Percentiles rank a stretch among this genome's conserved stretches.
Evolutionary conservation across 2,113 vertebrate genomes (phyloP).

Genomic region (Pygoscelis antarcticus): DNA sequence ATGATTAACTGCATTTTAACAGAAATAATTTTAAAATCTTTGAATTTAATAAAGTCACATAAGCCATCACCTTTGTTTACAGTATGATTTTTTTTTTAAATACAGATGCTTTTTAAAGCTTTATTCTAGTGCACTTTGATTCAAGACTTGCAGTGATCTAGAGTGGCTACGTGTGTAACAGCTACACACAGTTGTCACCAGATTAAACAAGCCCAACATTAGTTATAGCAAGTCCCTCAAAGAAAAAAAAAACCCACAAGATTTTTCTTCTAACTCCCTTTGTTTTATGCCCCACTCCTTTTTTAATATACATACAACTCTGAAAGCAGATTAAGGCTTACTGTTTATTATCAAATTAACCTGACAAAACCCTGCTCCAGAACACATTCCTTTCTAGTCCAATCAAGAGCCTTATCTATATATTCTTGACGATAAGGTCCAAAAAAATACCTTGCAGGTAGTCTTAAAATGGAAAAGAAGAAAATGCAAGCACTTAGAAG

Average conservation of each 20-base stretch:
- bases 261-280: neutral
- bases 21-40: neutral
- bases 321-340: neutral
- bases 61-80: neutral
- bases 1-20: neutral
- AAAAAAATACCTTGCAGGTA: neutral
- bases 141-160: neutral
- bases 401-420: neutral
- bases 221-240: neutral
- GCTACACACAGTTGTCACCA: neutral
- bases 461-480: neutral
- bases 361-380: neutral
- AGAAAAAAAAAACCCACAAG: neutral
- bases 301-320: neutral
- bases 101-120: neutral
- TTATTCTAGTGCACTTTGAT: neutral
- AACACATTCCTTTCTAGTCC: neutral
- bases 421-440: rapidly evolving
- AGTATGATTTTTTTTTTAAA: neutral
- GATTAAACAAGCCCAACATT: neutral
- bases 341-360: neutral
- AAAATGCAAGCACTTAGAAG: neutral
- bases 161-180: neutral
- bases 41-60: neutral
- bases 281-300: neutral